phyloP scores from a whole-genome alignment of 2,888 invertebrate species.

The Aelia acuminata region DNA sequence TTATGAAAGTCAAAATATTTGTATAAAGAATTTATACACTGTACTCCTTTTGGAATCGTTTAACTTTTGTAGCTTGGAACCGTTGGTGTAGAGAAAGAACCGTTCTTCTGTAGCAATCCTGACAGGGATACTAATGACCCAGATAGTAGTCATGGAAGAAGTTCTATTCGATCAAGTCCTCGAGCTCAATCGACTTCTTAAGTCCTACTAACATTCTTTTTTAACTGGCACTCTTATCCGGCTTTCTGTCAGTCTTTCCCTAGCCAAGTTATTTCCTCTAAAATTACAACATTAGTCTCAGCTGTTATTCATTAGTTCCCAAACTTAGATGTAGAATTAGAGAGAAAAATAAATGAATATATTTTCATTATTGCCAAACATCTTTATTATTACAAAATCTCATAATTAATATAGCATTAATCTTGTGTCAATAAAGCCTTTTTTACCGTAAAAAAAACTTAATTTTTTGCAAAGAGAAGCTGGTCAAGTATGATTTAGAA shows the following conservation, averaged over 20 bases:
- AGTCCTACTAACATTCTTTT: not conserved
- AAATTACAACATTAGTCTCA: not conserved
- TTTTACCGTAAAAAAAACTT: too few relatives aligned
- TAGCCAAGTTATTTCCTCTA: not conserved
- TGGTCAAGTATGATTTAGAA: too few relatives aligned
- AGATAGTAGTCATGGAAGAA: not conserved
- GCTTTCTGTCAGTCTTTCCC: not conserved
- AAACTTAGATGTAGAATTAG: not conserved
- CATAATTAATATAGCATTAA: too few relatives aligned
- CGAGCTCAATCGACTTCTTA: not conserved
- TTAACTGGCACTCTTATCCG: not conserved
- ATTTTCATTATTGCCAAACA: too few relatives aligned
- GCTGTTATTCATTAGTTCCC: not conserved
- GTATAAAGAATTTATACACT: not conserved
- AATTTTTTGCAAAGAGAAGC: too few relatives aligned
- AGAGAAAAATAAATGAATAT: too few relatives aligned
- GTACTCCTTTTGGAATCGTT: not conserved
- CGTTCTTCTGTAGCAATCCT: not conserved
- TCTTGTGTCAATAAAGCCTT: too few relatives aligned
- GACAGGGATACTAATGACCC: not conserved
- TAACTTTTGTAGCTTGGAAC: not conserved
- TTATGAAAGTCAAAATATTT: not conserved
- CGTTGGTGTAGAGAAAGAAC: not conserved
- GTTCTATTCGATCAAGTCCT: slow-evolving; percentile 1
- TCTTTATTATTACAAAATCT: too few relatives aligned